Evolutionary conservation across 2,888 invertebrate genomes (phyloP), one percentile per base, ranked within the genome.

Genomic region (Chrysolina oricalcia): DNA sequence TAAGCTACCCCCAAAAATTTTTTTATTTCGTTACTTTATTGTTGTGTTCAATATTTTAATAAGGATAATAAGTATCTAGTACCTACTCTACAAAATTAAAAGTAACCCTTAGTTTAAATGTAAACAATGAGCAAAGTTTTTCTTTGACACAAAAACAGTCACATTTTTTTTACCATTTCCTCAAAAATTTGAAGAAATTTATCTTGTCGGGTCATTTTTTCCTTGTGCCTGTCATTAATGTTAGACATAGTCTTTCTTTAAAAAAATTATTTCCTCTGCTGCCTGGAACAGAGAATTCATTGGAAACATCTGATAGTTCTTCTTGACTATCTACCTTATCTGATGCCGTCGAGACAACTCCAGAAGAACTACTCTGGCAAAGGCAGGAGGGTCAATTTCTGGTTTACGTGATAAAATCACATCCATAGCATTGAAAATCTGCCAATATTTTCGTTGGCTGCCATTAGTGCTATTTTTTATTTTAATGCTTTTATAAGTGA

Each of bases 371-470:
- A 53, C 17, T n/a, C n/a, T 53, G 15, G 53, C 53, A 53, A 11
- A 6, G 21, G 53, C 53, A 53, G 53, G 53, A 53, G 53, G 53
- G 17, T 53, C 8, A 53, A 53, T 53, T 53, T 48, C 48, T 53
- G 21, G 53, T 21, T 19, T 17, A 21, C 5, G 53, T 17, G 53
- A 19, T 21, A 53, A 53, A 10, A 19, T 53, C 17, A 13, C 21
- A 19, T 53, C 21, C 21, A 53, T 53, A 21, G 19, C 21, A 6
- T 53, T 53, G 21, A 19, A 53, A 21, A 21, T 4, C 53, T 21
- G 9, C 21, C 2, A 53, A 53, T 53, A 5, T 53, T 21, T 53
- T 17, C 21, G 2, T 17, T 53, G 53, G 21, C 21, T 21, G 17
- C 21, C 21, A 19, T 13, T 21, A 13, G 43, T 43, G 43, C 4